These are phyloP conservation scores for Aegithalos caudatus DNA, from an alignment of 2,113 vertebrate genomes.

Conservation along the genomic window DNA sequence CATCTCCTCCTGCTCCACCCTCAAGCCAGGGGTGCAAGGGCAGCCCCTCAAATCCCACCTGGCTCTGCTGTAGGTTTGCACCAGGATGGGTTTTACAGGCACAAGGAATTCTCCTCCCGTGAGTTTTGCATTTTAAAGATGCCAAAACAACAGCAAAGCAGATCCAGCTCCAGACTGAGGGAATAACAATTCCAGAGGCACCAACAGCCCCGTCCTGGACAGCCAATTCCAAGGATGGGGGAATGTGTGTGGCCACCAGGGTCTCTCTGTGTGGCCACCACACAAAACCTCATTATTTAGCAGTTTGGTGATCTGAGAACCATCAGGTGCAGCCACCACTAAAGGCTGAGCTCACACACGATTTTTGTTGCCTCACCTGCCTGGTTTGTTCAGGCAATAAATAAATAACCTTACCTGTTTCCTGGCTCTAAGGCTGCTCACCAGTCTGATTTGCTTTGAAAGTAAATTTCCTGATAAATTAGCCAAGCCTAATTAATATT, in stretches of 20 bases:
- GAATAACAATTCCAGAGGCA: not conserved
- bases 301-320: not conserved
- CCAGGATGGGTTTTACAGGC: not conserved
- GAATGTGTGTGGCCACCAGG: not conserved
- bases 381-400: not conserved
- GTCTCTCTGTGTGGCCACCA: not conserved
- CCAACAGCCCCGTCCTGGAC: accelerated
- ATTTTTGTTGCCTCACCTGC: not conserved
- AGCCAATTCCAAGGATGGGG: not conserved
- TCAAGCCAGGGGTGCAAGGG: accelerated
- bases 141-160: not conserved
- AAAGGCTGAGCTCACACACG: accelerated
- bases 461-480: not conserved
- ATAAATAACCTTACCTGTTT: not conserved
- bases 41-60: accelerated
- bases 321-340: not conserved
- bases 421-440: not conserved
- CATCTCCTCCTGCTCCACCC: not conserved
- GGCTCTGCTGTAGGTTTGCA: accelerated
- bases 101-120: accelerated
- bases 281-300: not conserved
- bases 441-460: not conserved
- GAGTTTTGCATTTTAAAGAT: not conserved
- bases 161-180: not conserved
- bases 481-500: not conserved